Conservation (phyloP, 2,797 vertebrate species). For the Remorina albescens region DNA sequence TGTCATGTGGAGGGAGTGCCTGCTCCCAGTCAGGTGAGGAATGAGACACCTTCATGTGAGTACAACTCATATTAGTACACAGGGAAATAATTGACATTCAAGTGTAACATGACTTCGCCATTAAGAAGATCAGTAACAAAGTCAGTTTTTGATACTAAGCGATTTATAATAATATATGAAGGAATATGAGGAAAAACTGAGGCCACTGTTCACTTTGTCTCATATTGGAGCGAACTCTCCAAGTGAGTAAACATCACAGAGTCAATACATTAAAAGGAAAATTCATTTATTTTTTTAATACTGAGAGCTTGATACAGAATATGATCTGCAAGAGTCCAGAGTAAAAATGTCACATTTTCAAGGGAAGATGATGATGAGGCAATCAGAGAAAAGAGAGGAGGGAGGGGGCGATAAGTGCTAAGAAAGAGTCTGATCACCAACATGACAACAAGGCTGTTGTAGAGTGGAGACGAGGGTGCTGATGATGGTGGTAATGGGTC, state of each 20-base stretch:
- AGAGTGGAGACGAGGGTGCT: background rate
- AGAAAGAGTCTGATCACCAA: conserved; percentile 33
- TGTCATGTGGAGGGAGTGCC: conserved; percentile 56
- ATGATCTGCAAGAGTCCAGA: conserved; percentile 25
- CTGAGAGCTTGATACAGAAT: conserved; percentile 42
- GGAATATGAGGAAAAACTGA: background rate
- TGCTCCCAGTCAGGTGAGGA: conserved; percentile 73
- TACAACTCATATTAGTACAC: background rate
- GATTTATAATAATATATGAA: too few species aligned
- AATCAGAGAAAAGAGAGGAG: conserved; percentile 7
- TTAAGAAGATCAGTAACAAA: background rate
- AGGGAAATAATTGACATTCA: background rate
- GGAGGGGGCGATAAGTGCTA: conserved; percentile 60
- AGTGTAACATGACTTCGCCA: background rate
- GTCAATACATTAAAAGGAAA: conserved; percentile 45
- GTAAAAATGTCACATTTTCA: conserved; percentile 70
- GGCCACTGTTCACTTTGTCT: background rate
- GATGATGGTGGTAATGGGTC: background rate
- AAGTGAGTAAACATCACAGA: conserved; percentile 26
- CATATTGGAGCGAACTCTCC: too few species aligned
- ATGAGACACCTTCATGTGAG: conserved; percentile 63
- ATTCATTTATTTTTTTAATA: conserved; percentile 54
- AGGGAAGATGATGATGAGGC: conserved; percentile 26
- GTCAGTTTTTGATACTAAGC: background rate
- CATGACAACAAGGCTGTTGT: conserved; percentile 11